phyloP scores from a whole-genome alignment of 2,113 vertebrate species.

The Lontra canadensis region DNA sequence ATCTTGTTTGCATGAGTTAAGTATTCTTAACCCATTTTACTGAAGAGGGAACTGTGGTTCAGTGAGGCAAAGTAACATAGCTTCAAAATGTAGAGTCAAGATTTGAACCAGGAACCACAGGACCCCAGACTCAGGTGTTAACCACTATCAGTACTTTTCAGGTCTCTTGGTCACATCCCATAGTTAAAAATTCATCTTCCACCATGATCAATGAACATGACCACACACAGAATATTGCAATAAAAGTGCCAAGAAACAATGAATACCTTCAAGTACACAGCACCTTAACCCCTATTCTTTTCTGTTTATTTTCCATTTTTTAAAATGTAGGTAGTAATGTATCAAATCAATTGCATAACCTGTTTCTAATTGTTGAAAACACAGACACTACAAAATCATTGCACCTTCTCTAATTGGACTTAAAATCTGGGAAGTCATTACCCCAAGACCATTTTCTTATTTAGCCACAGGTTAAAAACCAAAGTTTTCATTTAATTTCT shows the following conservation, averaged over 20 bases:
- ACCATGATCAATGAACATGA: background rate
- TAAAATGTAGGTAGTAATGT: background rate
- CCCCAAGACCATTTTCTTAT: background rate
- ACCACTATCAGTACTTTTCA: background rate
- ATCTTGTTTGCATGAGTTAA: background rate
- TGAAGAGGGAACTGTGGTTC: background rate
- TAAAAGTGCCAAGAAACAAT: background rate
- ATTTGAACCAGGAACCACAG: background rate
- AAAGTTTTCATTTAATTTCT: background rate
- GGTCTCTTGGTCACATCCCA: background rate
- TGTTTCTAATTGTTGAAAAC: background rate
- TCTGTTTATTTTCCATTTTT: background rate
- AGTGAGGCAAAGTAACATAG: background rate
- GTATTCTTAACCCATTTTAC: background rate
- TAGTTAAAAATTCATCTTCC: background rate
- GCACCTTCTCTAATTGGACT: background rate
- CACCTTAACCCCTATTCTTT: background rate
- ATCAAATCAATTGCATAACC: background rate
- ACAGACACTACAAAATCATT: background rate
- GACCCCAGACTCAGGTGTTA: background rate
- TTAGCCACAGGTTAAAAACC: background rate
- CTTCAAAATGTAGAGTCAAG: background rate
- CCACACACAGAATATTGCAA: background rate
- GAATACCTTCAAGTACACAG: background rate
- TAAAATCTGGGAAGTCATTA: background rate